Base-by-base conservation (phyloP, 1,140 invertebrate genomes). In the Aleiodes sp. region DNA sequence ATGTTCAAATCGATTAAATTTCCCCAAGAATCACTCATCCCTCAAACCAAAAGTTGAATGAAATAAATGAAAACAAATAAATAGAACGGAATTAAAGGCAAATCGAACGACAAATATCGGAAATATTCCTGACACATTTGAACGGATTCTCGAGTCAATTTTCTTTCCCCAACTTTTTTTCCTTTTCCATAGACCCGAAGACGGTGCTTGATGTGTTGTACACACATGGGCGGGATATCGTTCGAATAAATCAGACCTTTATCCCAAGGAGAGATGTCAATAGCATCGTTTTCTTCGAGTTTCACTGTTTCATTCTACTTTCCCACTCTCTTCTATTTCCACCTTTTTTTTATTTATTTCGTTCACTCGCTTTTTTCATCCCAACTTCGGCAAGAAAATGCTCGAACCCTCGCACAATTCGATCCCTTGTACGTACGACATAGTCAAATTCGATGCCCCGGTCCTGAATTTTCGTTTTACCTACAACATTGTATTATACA, bases 191-290 rank as follows among this genome's bases (percentile, higher is more conserved):
- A 4, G 37, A 59, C 12, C 29, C 35, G 19, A 19, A 33, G 6
- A 16, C 43, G 24, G 19, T 43, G 43, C 57, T 24, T 19, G 24
- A 35, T 35, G 64, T 66, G 60, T 68, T 70, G 57, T 65, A 64
- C 56, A 75, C 73, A 68, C 70, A 69, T 70, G 68, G 65, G 52
- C 21, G 39, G 31, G 28, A 37, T 9, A 16, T 26, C 56, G 59
- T 62, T 73, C 70, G 70, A 73, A 76, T 78, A 75, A 76, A 78
- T 78, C 75, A 76, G 71, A 76, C 73, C 72, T 75, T 76, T 78
- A 74, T 78, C 73, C 70, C 71, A 69, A 43, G 68, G 73, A 76
- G 72, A 73, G 74, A 76, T 78, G 75, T 76, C 77, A 78, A 76
- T 78, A 76, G 74, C 72, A 71, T 69, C 73, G 71, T 75, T 78